These are phyloP conservation scores for Eupithecia exiguata DNA, from an alignment of 2,888 invertebrate genomes.

Conservation along the genomic window DNA sequence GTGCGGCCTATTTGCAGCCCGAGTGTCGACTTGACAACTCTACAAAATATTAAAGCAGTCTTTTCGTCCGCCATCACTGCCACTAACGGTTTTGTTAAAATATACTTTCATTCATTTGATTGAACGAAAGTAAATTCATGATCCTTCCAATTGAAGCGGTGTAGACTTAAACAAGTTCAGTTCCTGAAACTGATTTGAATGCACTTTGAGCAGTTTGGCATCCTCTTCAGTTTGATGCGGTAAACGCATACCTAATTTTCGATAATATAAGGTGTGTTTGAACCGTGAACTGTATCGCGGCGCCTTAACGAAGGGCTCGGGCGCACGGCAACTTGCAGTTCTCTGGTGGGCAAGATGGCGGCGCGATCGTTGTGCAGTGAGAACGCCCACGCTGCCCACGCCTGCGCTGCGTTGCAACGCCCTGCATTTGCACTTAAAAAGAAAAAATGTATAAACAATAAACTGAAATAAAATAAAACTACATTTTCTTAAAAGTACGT, in stretches of 20 bases:
- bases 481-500: neutral
- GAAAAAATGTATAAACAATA: slow-evolving; percentile 3
- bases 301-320: slow-evolving; percentile 45
- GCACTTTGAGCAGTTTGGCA: neutral
- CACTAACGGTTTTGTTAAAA: slow-evolving; percentile 42
- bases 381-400: slow-evolving; percentile 78
- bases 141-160: neutral
- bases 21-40: slow-evolving; percentile 44
- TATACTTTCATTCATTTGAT: neutral
- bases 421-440: slow-evolving; percentile 66
- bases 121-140: neutral
- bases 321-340: slow-evolving; percentile 57
- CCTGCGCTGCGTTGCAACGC: slow-evolving; percentile 79
- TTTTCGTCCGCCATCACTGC: slow-evolving; percentile 60
- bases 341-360: slow-evolving; percentile 77
- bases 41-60: slow-evolving; percentile 57
- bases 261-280: neutral
- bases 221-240: neutral
- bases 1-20: slow-evolving; percentile 60
- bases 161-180: neutral
- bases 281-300: slow-evolving; percentile 5
- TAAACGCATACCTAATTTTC: neutral
- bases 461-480: slow-evolving; percentile 18
- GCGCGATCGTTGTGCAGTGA: slow-evolving; percentile 73
- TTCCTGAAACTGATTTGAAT: neutral